Evolutionary conservation across 2,113 vertebrate genomes (phyloP).

Genomic region (Orthonyx spaldingii): DNA sequence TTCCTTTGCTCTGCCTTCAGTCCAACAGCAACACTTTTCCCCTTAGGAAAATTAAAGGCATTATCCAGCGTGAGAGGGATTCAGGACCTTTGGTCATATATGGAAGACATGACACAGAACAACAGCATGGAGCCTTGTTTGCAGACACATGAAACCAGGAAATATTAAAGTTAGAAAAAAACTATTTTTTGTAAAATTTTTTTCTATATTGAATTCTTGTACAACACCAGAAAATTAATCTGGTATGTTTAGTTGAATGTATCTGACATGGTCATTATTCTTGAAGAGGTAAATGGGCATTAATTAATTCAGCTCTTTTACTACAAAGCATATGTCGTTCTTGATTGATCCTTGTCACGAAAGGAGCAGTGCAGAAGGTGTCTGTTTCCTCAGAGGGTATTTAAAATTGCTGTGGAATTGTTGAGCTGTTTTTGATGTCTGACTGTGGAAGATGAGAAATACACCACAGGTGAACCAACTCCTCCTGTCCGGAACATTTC

Average conservation of each 20-base stretch:
- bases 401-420: not conserved
- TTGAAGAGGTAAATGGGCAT: not conserved
- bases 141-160: not conserved
- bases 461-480: not conserved
- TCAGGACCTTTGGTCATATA: not conserved
- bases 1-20: no score
- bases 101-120: not conserved
- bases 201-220: not conserved
- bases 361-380: not conserved
- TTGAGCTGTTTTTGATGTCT: not conserved
- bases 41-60: not conserved
- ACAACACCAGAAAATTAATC: not conserved
- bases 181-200: not conserved
- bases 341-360: not conserved
- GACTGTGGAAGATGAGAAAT: not conserved
- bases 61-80: not conserved
- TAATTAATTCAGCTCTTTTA: not conserved
- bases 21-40: no score
- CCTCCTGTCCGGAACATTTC: accelerated
- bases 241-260: not conserved
- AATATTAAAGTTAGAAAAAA: not conserved
- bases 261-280: not conserved
- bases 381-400: not conserved
- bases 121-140: not conserved
- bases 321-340: not conserved